Evolutionary conservation across 2,888 invertebrate genomes (phyloP).

Genomic region (Hyalella azteca): DNA sequence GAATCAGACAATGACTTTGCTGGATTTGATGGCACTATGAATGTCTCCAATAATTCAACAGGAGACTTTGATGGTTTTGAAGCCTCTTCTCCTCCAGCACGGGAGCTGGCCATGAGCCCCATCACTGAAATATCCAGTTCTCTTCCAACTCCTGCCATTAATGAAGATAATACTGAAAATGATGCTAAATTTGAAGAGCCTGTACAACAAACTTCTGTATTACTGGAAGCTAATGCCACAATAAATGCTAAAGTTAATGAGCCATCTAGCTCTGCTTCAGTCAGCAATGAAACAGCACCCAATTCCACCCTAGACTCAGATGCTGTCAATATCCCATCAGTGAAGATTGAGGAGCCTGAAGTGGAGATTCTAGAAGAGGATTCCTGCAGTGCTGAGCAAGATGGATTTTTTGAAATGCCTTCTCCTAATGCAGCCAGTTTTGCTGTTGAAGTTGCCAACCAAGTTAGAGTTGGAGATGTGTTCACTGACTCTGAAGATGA

Average conservation of each 20-base stretch:
- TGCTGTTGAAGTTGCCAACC: background rate
- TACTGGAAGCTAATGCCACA: background rate
- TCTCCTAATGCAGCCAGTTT: slow-evolving; percentile 11
- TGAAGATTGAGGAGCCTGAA: slow-evolving; percentile 11
- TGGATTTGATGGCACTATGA: background rate
- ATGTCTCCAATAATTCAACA: background rate
- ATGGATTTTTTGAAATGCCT: slow-evolving; percentile 25
- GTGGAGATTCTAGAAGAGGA: background rate
- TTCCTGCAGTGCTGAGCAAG: background rate
- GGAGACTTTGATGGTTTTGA: background rate
- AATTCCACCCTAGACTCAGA: background rate
- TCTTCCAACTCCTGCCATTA: background rate
- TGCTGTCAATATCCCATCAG: background rate
- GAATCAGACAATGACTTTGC: slow-evolving; percentile 20
- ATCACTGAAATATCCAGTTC: background rate
- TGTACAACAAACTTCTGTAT: too few species aligned
- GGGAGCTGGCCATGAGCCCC: slow-evolving; percentile 3
- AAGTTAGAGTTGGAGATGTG: slow-evolving; percentile 46
- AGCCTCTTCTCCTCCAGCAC: background rate
- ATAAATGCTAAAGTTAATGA: background rate
- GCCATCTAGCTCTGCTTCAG: background rate
- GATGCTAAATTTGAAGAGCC: background rate
- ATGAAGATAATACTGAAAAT: background rate
- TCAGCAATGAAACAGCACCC: background rate
- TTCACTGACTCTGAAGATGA: slow-evolving; percentile 50